Percentiles rank a stretch among this genome's conserved stretches.
Conservation (phyloP, 1,140 invertebrate species). For the Lepidurus apus region DNA sequence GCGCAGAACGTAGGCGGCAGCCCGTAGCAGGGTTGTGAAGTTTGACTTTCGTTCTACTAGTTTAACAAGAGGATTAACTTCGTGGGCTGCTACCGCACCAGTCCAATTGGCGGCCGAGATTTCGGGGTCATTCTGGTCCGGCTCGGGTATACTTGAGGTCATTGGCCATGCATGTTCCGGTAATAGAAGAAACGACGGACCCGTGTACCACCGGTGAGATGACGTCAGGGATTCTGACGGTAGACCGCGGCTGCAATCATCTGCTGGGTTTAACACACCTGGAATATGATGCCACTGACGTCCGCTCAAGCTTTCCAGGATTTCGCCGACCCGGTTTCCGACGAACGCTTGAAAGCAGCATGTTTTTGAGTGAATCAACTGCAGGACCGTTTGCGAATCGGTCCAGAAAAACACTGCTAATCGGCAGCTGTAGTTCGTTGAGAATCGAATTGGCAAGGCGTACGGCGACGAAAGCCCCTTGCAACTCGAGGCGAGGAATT, state of each 20-base stretch:
- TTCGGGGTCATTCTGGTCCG: too few species aligned
- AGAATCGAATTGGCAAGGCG: not conserved
- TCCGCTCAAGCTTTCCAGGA: not conserved
- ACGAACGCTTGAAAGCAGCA: slow-evolving; percentile 29
- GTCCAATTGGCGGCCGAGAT: too few species aligned
- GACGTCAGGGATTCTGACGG: not conserved
- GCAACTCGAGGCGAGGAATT: slow-evolving; percentile 33
- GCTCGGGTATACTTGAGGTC: too few species aligned
- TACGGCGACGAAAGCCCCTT: slow-evolving; percentile 23
- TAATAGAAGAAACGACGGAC: slow-evolving; percentile 33
- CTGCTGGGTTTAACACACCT: slow-evolving; percentile 31
- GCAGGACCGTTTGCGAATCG: slow-evolving; percentile 30
- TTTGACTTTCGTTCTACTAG: too few species aligned
- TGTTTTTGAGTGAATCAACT: slow-evolving; percentile 12
- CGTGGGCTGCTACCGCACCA: too few species aligned
- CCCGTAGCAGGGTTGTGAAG: too few species aligned
- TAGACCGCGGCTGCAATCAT: slow-evolving; percentile 27
- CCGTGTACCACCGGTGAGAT: slow-evolving; percentile 32
- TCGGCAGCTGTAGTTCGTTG: not conserved
- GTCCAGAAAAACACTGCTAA: slow-evolving; percentile 25
- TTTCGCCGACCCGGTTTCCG: slow-evolving; percentile 25
- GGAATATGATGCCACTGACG: slow-evolving; percentile 31
- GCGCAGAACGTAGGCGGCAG: too few species aligned
- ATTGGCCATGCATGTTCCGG: not conserved
- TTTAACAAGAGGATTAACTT: too few species aligned